Evolutionary conservation across 1,140 invertebrate species (phyloP).

Genomic region (Metaphire vulgaris): DNA sequence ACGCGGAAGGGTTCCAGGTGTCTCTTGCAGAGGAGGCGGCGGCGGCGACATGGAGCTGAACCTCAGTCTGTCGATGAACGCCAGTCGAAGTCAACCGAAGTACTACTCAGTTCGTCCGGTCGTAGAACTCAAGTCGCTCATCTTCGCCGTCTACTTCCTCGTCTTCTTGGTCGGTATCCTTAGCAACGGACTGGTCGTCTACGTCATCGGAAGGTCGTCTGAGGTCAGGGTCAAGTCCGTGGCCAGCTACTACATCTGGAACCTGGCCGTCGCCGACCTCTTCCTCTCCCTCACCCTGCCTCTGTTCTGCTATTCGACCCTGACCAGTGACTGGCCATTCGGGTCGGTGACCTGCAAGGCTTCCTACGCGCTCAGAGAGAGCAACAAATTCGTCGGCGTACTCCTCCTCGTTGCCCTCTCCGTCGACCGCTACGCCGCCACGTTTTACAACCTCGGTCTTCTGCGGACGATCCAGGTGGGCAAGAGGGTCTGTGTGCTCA

Average conservation of each 20-base stretch:
- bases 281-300: conserved; percentile 10
- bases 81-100: too few relatives aligned
- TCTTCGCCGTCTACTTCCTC: background rate
- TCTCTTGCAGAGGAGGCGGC: too few relatives aligned
- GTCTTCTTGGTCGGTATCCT: background rate
- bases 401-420: conserved; percentile 12
- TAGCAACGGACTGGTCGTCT: background rate
- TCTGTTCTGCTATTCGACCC: conserved; percentile 11
- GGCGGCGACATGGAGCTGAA: too few relatives aligned
- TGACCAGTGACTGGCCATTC: conserved; percentile 18
- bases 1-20: too few relatives aligned
- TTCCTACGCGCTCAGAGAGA: conserved; percentile 2
- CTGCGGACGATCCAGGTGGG: conserved; percentile 7
- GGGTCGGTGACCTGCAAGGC: conserved; percentile 9
- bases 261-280: conserved; percentile 19
- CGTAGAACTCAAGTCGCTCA: background rate
- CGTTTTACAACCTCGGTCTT: conserved; percentile 13
- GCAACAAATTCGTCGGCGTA: conserved; percentile 1
- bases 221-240: background rate
- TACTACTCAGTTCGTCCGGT: background rate
- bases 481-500: background rate
- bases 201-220: background rate
- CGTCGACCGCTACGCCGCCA: conserved; percentile 12
- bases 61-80: too few relatives aligned
- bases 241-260: conserved; percentile 21